Evolutionary conservation across 2,797 vertebrate species (phyloP).

Genomic region (Lithobates pipiens): DNA sequence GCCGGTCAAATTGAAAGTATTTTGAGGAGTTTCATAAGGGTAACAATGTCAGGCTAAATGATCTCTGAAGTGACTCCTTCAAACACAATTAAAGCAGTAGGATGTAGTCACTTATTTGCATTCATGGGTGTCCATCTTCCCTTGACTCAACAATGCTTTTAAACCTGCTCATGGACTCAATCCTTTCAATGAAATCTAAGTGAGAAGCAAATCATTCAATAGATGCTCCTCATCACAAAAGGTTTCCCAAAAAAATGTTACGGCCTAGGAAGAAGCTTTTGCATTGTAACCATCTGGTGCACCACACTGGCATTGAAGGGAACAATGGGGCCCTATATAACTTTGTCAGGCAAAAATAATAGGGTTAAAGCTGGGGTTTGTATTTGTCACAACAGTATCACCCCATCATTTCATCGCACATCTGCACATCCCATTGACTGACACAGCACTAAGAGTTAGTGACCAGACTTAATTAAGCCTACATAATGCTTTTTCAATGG

Average conservation of each 20-base stretch:
- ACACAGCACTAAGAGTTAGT: slow-evolving; percentile 85
- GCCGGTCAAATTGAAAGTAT: slow-evolving; percentile 74
- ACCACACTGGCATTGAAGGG: slow-evolving; percentile 75
- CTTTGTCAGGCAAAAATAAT: slow-evolving; percentile 83
- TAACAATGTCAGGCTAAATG: slow-evolving; percentile 67
- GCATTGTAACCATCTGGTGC: slow-evolving; percentile 92
- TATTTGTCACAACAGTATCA: slow-evolving; percentile 80
- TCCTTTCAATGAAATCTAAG: slow-evolving; percentile 81
- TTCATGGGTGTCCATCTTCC: slow-evolving; percentile 70
- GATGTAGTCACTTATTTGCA: slow-evolving; percentile 72
- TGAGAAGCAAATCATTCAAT: slow-evolving; percentile 85
- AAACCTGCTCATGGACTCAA: slow-evolving; percentile 79
- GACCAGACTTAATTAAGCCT: slow-evolving; percentile 94
- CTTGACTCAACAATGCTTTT: slow-evolving; percentile 75
- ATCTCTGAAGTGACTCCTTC: slow-evolving; percentile 69
- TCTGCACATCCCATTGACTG: slow-evolving; percentile 86
- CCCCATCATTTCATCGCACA: slow-evolving; percentile 86
- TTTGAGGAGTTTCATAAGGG: slow-evolving; percentile 51
- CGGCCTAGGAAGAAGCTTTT: slow-evolving; percentile 80
- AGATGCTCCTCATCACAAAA: slow-evolving; percentile 88
- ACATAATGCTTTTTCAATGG: slow-evolving; percentile 83
- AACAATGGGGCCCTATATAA: slow-evolving; percentile 90
- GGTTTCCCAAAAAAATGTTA: slow-evolving; percentile 75
- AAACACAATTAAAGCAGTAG: slow-evolving; percentile 68
- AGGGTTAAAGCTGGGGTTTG: slow-evolving; percentile 80